These are phyloP conservation scores for Drosophila peninsularis DNA, from an alignment of 2,888 invertebrate genomes.

Conservation along the genomic window DNA sequence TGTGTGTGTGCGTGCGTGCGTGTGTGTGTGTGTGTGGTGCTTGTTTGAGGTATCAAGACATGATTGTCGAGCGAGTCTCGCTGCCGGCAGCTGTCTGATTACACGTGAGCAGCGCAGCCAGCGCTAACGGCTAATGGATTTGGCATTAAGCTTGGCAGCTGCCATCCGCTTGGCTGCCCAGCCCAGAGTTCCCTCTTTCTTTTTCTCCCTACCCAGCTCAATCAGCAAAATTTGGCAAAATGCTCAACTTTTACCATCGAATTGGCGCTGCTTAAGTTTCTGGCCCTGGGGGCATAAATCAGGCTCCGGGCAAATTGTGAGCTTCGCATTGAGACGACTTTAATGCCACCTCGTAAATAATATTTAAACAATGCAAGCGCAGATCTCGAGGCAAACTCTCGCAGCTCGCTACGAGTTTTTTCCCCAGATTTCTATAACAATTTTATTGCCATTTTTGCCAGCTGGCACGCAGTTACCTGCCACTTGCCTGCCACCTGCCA, in stretches of 20 bases:
- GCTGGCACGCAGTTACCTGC: slow-evolving; percentile 37
- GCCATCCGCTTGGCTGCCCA: slow-evolving; percentile 48
- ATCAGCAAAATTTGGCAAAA: slow-evolving; percentile 33
- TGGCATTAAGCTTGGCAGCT: slow-evolving; percentile 64
- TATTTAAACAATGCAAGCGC: slow-evolving; percentile 32
- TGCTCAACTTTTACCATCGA: slow-evolving; percentile 40
- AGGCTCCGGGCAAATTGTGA: slow-evolving; percentile 40
- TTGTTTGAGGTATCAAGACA: slow-evolving; percentile 2
- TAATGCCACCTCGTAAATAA: slow-evolving; percentile 49
- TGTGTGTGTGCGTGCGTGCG: background rate
- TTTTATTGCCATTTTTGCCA: slow-evolving; percentile 49
- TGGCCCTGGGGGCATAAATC: slow-evolving; percentile 33
- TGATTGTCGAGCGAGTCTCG: background rate
- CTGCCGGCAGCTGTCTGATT: slow-evolving; percentile 35
- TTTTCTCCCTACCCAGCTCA: background rate
- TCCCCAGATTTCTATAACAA: slow-evolving; percentile 42
- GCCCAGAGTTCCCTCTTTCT: background rate
- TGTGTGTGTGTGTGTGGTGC: slow-evolving; percentile 18
- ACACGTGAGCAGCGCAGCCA: slow-evolving; percentile 46
- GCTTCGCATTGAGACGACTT: slow-evolving; percentile 29
- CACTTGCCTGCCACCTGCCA: slow-evolving; percentile 27
- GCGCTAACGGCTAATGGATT: slow-evolving; percentile 61
- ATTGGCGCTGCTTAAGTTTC: slow-evolving; percentile 24
- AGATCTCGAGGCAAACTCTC: slow-evolving; percentile 1
- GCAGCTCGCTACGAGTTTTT: slow-evolving; percentile 17